A percentile compares a stretch with the other conserved stretches of the same genome.
These are phyloP conservation scores for Corynorhinus townsendii DNA, from an alignment of 2,113 vertebrate species.

Conservation along the genomic window DNA sequence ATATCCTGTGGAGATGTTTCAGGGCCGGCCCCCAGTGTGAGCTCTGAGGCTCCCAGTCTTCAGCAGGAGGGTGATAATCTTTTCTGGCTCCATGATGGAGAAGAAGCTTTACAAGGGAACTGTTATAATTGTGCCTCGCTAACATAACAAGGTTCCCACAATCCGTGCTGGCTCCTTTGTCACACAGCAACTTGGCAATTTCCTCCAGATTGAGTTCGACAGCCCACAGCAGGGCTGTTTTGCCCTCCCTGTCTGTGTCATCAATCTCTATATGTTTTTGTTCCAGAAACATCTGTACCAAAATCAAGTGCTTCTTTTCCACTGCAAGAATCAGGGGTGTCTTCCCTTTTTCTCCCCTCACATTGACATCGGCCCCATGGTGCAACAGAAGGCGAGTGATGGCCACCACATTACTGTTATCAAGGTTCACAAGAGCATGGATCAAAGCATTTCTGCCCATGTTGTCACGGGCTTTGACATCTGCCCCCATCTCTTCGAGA, in stretches of 20 bases:
- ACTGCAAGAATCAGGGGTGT: conserved; percentile 78
- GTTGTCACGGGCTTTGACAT: conserved; percentile 74
- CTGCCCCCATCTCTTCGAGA: conserved; percentile 74
- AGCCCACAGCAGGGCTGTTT: conserved; percentile 74
- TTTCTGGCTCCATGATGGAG: fast-evolving
- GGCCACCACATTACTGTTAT: fast-evolving
- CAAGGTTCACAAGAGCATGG: not conserved
- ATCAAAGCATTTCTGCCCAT: conserved; percentile 76
- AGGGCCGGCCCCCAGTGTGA: conserved; percentile 67
- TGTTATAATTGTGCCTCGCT: conserved; percentile 11
- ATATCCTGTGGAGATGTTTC: conserved; percentile 31
- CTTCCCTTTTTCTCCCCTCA: conserved; percentile 71
- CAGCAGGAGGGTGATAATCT: not conserved
- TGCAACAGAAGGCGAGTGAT: conserved; percentile 56
- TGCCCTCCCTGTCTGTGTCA: conserved; percentile 61
- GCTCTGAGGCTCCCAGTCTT: conserved; percentile 70
- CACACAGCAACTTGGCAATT: conserved; percentile 57
- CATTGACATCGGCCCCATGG: conserved; percentile 6
- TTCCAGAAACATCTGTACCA: conserved; percentile 74
- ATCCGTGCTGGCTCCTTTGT: conserved; percentile 55
- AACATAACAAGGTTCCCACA: conserved; percentile 33
- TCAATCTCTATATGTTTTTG: conserved; percentile 62
- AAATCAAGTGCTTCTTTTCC: conserved; percentile 37
- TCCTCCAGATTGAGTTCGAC: not conserved
- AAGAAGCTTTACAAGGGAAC: not conserved